Base-by-base conservation (phyloP, 2,797 vertebrate species). In the Leptoclinus maculatus region DNA sequence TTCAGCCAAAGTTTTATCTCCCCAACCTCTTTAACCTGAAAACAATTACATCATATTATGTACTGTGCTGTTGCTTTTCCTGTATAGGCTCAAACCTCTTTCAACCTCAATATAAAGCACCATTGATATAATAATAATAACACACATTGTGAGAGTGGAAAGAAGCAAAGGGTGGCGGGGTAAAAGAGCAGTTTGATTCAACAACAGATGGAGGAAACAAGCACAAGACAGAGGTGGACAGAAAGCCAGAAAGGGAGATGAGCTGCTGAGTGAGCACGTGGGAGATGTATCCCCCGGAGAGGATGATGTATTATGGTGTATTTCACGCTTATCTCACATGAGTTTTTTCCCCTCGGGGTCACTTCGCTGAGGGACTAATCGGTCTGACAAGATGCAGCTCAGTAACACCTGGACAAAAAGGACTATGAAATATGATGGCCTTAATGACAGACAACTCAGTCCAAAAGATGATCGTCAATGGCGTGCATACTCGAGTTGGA, bases 261-360 rank as follows among this genome's bases (percentile, higher is more conserved):
- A 76, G 66, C 63, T 53, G 49, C 16, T 43, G 60, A 53, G 49
- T 34, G 68, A 80, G 21, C 51, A 73, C 14, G 27, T 59, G 74
- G 76, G 74, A 71, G 69, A 72, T 34, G 66, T 41, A 32, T 78
- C 70, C 70, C 29, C 56, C 21, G 49, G 10, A 41, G 56, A 70
- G 38, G 62, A 7, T 60, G 60, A 82, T 78, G 71, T 79, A 80
- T 89, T 72, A 75, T n/a, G 29, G 21, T 59, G 73, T 38, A 71
- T 76, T 66, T 76, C 41, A 64, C 11, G 19, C 45, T 74, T 57
- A 65, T 81, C n/a, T 14, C 39, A 4, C 39, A 41, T 11, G 13
- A 16, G 41, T 43, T 43, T 5, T 43, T 43, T 14, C 9, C 34
- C 34, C 34, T 2, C 2, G 34, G 34, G 2, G 1, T 36, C 38